Percentiles rank a stretch among this genome's conserved stretches.
phyloP scores from a whole-genome alignment of 2,888 invertebrate species.

The Aspidiotus destructor region DNA sequence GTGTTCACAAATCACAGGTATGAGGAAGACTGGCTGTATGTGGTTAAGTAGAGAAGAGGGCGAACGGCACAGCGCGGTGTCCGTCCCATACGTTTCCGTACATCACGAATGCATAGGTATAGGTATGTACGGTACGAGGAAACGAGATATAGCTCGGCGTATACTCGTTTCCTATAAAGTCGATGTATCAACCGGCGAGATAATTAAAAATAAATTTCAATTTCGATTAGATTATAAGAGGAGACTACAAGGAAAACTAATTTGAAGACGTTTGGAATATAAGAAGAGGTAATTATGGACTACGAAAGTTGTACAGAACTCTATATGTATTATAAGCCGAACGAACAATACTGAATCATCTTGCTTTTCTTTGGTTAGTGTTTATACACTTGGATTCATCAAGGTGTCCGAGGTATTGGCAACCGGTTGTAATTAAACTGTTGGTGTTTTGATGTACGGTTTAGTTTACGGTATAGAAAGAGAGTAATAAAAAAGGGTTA shows the following conservation, averaged over 20 bases:
- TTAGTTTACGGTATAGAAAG: too few species aligned
- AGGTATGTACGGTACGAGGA: not conserved
- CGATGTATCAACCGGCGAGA: constrained; percentile 32
- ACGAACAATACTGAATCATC: constrained; percentile 20
- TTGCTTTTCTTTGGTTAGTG: constrained; percentile 10
- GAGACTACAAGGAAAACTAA: constrained; percentile 32
- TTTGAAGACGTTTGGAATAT: constrained; percentile 31
- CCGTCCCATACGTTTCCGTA: not conserved
- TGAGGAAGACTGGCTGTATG: too few species aligned
- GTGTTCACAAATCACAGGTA: too few species aligned
- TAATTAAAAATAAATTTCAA: constrained; percentile 33
- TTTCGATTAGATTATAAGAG: constrained; percentile 33
- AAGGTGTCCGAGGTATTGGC: constrained; percentile 2
- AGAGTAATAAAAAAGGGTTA: too few species aligned
- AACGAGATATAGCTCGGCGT: constrained; percentile 16
- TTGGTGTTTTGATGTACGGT: too few species aligned
- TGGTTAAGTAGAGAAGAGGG: too few species aligned
- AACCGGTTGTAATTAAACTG: not conserved
- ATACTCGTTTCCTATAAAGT: constrained; percentile 22
- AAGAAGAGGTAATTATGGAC: constrained; percentile 31
- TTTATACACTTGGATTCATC: not conserved
- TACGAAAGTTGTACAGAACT: constrained; percentile 14
- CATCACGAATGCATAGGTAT: not conserved
- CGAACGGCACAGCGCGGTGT: not conserved
- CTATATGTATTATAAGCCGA: constrained; percentile 10